Percentiles rank a stretch among this genome's conserved stretches.
phyloP scores from a whole-genome alignment of 2,113 vertebrate species.

The Oncorhynchus kisutch region DNA sequence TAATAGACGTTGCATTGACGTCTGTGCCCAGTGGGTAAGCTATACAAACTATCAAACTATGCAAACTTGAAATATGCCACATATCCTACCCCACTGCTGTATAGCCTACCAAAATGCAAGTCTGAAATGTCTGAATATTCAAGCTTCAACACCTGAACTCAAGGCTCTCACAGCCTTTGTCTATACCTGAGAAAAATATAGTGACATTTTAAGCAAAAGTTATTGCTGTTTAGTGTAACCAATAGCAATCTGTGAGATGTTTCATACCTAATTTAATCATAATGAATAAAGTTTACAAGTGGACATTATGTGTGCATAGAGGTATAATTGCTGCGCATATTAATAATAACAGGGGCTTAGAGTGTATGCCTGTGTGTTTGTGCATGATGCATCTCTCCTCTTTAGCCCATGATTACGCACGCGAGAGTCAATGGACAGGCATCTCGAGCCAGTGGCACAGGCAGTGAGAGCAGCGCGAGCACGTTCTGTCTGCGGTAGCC shows the following conservation, averaged over 20 bases:
- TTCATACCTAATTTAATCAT: background rate
- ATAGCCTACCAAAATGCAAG: no score
- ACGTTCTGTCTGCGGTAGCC: constrained; percentile 59
- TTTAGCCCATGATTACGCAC: background rate
- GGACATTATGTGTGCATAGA: background rate
- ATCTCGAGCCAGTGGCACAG: constrained; percentile 31
- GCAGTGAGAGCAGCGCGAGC: constrained; percentile 36
- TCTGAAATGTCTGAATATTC: no score
- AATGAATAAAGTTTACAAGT: background rate
- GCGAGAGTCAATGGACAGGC: constrained; percentile 18
- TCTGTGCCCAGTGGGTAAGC: no score
- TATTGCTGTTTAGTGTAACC: background rate
- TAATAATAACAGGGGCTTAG: background rate
- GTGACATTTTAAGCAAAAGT: background rate
- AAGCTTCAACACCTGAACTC: no score
- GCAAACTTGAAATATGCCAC: no score
- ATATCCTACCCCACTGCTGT: no score
- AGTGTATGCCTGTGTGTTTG: background rate
- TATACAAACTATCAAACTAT: no score
- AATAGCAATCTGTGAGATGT: no score
- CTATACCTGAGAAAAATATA: background rate
- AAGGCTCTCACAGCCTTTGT: no score
- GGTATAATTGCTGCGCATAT: background rate
- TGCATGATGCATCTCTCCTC: background rate
- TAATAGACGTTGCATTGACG: no score